These are phyloP conservation scores for Taxidea taxus DNA, from an alignment of 2,113 vertebrate species.

Conservation along the genomic window DNA sequence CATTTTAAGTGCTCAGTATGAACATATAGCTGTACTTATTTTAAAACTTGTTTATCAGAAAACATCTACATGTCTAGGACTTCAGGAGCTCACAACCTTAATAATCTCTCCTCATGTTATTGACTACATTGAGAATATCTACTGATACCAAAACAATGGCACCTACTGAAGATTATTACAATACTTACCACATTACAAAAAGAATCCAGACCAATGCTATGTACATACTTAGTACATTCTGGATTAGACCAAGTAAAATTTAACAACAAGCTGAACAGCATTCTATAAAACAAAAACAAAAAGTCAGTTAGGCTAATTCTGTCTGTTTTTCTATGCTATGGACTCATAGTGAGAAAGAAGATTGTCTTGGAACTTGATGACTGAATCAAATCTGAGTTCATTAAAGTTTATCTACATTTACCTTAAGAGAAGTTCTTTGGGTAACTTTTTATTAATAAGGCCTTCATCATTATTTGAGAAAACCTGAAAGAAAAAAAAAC, in stretches of 20 bases:
- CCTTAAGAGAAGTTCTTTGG: slow-evolving; percentile 97
- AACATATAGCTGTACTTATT: not conserved
- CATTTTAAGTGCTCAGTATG: not conserved
- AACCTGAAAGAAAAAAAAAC: slow-evolving; percentile 84
- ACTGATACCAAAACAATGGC: not conserved
- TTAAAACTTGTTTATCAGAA: not conserved
- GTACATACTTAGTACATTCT: slow-evolving; percentile 66
- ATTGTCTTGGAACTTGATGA: slow-evolving; percentile 30
- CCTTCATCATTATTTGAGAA: slow-evolving; percentile 97
- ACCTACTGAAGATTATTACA: slow-evolving; percentile 20
- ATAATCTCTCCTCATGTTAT: not conserved
- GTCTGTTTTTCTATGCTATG: slow-evolving; percentile 56
- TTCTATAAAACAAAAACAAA: slow-evolving; percentile 70
- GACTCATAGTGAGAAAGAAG: slow-evolving; percentile 56
- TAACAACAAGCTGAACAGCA: slow-evolving; percentile 67
- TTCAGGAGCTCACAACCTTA: slow-evolving; percentile 14
- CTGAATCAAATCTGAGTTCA: not conserved
- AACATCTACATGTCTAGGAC: not conserved
- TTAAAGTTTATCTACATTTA: slow-evolving; percentile 72
- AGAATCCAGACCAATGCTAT: slow-evolving; percentile 70
- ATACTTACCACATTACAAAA: slow-evolving; percentile 68
- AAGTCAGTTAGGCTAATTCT: slow-evolving; percentile 49
- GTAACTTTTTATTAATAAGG: slow-evolving; percentile 97
- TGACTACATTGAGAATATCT: not conserved
- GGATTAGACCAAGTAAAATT: slow-evolving; percentile 67